A percentile compares a stretch with the other conserved stretches of the same genome.
Evolutionary conservation across 2,113 vertebrate species (phyloP).

Genomic region (Chionis minor): DNA sequence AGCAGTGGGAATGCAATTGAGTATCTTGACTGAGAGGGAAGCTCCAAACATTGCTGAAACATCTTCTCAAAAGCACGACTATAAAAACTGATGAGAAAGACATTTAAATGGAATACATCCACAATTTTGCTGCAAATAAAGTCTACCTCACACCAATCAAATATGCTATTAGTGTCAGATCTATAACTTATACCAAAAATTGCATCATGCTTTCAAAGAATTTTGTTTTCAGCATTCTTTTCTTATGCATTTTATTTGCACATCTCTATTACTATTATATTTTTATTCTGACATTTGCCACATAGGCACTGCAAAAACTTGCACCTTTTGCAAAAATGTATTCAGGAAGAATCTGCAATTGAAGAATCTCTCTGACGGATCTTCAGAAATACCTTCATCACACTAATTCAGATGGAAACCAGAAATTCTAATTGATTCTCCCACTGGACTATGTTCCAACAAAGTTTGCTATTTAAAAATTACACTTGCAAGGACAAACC

Average conservation of each 20-base stretch:
- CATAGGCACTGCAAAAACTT: background rate
- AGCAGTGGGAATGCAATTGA: slow-evolving; percentile 97
- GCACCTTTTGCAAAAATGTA: background rate
- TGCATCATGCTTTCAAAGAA: background rate
- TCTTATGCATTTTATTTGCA: background rate
- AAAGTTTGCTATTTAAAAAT: background rate
- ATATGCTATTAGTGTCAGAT: background rate
- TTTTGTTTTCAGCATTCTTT: background rate
- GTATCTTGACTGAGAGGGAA: slow-evolving; percentile 96
- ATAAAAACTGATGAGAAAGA: slow-evolving; percentile 87
- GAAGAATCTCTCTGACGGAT: background rate
- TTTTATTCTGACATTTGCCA: background rate
- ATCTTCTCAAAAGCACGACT: slow-evolving; percentile 99
- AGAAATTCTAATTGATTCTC: background rate
- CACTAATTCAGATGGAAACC: background rate
- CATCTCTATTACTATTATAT: background rate
- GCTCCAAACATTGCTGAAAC: slow-evolving; percentile 98
- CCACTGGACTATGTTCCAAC: background rate
- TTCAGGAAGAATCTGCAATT: background rate
- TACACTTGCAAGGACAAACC: background rate
- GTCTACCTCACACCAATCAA: background rate
- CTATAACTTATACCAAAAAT: background rate
- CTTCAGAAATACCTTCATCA: background rate
- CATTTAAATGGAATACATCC: background rate
- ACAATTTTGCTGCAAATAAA: background rate